These are phyloP conservation scores for Hyposoter didymator DNA, from an alignment of 2,888 invertebrate species.

Conservation along the genomic window DNA sequence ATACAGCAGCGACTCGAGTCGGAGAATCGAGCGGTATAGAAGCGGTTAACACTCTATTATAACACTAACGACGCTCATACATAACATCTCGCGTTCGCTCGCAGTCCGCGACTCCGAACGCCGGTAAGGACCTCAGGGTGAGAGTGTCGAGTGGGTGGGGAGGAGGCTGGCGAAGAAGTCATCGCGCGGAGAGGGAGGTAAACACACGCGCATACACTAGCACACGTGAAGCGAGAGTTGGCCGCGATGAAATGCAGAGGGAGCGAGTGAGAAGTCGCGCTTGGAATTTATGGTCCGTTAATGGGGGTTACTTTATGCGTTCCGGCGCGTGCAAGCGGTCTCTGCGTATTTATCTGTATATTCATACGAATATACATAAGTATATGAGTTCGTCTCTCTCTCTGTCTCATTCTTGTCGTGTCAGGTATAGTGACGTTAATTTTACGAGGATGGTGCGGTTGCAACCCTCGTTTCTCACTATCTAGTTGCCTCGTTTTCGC, in stretches of 20 bases:
- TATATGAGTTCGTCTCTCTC: slow-evolving; percentile 21
- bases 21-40: slow-evolving; percentile 80
- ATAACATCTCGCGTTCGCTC: slow-evolving; percentile 78
- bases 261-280: slow-evolving; percentile 63
- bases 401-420: slow-evolving; percentile 58
- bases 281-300: slow-evolving; percentile 83
- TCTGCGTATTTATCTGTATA: slow-evolving; percentile 31
- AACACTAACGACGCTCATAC: slow-evolving; percentile 84
- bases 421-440: slow-evolving; percentile 77
- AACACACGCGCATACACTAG: slow-evolving; percentile 1
- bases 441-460: slow-evolving; percentile 72
- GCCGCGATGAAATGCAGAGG: slow-evolving; percentile 48
- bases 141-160: slow-evolving; percentile 47
- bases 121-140: slow-evolving; percentile 60
- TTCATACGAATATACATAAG: not conserved
- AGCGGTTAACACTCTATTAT: slow-evolving; percentile 84
- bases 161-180: slow-evolving; percentile 36
- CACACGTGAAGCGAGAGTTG: slow-evolving; percentile 31
- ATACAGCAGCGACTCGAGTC: slow-evolving; percentile 68
- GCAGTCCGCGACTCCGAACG: slow-evolving; percentile 56
- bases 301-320: slow-evolving; percentile 83
- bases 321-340: slow-evolving; percentile 76
- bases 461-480: slow-evolving; percentile 63
- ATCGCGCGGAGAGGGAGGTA: slow-evolving; percentile 39
- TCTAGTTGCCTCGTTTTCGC: slow-evolving; percentile 30